These are phyloP conservation scores for Pseudanteris insignis DNA, from an alignment of 2,888 invertebrate species.

Conservation along the genomic window DNA sequence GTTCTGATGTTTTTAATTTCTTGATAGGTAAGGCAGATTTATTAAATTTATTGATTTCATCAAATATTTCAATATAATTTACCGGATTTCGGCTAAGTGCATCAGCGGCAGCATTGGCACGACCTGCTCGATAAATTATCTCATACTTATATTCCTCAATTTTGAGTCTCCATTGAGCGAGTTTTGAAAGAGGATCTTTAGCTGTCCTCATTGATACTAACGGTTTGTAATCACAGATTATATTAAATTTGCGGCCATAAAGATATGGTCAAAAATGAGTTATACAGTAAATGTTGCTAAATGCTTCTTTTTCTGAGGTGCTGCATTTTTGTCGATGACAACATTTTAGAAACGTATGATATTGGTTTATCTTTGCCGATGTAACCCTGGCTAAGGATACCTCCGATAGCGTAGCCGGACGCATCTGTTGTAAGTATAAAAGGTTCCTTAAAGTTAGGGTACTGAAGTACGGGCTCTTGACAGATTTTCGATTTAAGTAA, in stretches of 20 bases:
- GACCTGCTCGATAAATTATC: constrained; percentile 53
- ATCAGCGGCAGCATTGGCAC: constrained; percentile 52
- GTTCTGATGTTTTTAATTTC: too few species aligned
- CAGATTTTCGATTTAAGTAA: constrained; percentile 11
- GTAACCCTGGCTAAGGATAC: too few species aligned
- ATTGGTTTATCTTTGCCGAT: too few species aligned
- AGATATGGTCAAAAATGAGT: constrained; percentile 10
- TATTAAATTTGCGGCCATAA: constrained; percentile 1
- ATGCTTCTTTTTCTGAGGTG: not conserved
- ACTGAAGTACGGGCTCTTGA: constrained; percentile 25
- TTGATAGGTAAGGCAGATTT: too few species aligned
- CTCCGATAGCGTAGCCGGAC: too few species aligned
- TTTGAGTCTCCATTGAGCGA: constrained; percentile 51
- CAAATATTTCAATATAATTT: too few species aligned
- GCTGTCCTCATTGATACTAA: constrained; percentile 37
- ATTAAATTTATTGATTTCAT: too few species aligned
- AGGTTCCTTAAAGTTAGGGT: constrained; percentile 22
- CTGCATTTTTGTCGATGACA: too few species aligned
- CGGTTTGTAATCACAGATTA: not conserved
- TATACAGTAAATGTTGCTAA: constrained; percentile 7
- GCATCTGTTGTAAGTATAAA: constrained; percentile 26
- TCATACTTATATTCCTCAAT: constrained; percentile 53
- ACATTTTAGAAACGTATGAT: too few species aligned
- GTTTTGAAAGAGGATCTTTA: constrained; percentile 49
- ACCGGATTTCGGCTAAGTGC: constrained; percentile 46